Evolutionary conservation across 2,797 vertebrate species (phyloP).

Genomic region (Artibeus jamaicensis): DNA sequence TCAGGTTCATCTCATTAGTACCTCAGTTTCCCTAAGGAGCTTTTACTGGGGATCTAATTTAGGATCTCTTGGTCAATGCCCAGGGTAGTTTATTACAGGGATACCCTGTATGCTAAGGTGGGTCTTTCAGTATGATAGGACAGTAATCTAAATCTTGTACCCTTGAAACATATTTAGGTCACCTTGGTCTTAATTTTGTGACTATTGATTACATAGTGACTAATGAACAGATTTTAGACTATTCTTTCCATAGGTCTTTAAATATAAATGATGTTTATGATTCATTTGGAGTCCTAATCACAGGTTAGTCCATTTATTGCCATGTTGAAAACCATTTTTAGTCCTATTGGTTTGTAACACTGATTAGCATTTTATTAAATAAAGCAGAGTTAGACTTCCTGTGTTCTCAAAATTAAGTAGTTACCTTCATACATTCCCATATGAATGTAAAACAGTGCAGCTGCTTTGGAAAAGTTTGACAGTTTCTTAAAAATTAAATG

Average conservation of each 20-base stretch:
- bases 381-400: conserved; percentile 22
- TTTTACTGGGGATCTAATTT: background rate
- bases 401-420: background rate
- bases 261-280: background rate
- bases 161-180: conserved; percentile 2
- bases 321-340: conserved; percentile 25
- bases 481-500: conserved; percentile 25
- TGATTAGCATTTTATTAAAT: conserved; percentile 5
- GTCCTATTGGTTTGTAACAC: background rate
- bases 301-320: background rate
- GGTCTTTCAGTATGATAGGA: background rate
- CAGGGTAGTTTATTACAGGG: background rate
- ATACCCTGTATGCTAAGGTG: background rate
- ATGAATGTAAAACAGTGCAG: background rate
- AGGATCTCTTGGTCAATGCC: background rate
- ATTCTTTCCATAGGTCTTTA: conserved; percentile 21
- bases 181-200: background rate
- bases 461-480: conserved; percentile 43
- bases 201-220: conserved; percentile 12
- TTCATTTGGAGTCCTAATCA: background rate
- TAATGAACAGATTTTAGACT: background rate
- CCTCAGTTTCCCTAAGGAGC: background rate
- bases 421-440: background rate
- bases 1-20: background rate
- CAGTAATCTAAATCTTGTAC: conserved; percentile 1